Evolutionary conservation across 1,140 invertebrate species (phyloP).

Genomic region (Oreohelix idahoensis): DNA sequence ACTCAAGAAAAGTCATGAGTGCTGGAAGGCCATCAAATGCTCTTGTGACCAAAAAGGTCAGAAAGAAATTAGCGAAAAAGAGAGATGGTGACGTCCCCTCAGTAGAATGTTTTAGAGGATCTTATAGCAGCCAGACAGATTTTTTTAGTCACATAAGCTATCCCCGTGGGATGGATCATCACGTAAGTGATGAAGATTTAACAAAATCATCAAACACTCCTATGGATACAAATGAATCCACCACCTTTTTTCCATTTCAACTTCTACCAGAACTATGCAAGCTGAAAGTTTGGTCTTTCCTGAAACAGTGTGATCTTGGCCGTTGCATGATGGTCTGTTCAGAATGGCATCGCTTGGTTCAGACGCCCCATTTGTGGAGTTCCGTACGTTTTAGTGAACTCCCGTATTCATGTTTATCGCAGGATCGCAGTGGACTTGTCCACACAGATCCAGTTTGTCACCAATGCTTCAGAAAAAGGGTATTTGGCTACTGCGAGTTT

Average conservation of each 20-base stretch:
- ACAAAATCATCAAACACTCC: background rate
- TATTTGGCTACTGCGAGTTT: slow-evolving; percentile 55
- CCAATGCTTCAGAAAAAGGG: slow-evolving; percentile 59
- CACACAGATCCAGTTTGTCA: slow-evolving; percentile 60
- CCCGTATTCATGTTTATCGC: slow-evolving; percentile 55
- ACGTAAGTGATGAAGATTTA: slow-evolving; percentile 16
- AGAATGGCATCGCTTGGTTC: slow-evolving; percentile 59
- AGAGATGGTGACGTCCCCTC: background rate
- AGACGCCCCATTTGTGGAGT: slow-evolving; percentile 62
- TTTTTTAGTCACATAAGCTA: slow-evolving; percentile 33
- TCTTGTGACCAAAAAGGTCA: slow-evolving; percentile 23
- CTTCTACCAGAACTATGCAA: slow-evolving; percentile 64
- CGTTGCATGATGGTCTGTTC: slow-evolving; percentile 54
- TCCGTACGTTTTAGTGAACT: slow-evolving; percentile 61
- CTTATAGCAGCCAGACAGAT: slow-evolving; percentile 28
- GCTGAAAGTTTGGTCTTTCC: slow-evolving; percentile 65
- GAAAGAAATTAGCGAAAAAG: slow-evolving; percentile 18
- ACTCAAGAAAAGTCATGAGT: slow-evolving; percentile 28
- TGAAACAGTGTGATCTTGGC: slow-evolving; percentile 63
- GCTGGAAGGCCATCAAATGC: slow-evolving; percentile 13
- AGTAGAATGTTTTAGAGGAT: background rate
- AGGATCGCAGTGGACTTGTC: slow-evolving; percentile 37
- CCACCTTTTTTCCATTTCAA: slow-evolving; percentile 58
- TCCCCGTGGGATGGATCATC: slow-evolving; percentile 10
- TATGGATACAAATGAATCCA: slow-evolving; percentile 9